These are phyloP conservation scores for Hydropsyche betteni DNA, from an alignment of 2,888 invertebrate species.

Conservation along the genomic window DNA sequence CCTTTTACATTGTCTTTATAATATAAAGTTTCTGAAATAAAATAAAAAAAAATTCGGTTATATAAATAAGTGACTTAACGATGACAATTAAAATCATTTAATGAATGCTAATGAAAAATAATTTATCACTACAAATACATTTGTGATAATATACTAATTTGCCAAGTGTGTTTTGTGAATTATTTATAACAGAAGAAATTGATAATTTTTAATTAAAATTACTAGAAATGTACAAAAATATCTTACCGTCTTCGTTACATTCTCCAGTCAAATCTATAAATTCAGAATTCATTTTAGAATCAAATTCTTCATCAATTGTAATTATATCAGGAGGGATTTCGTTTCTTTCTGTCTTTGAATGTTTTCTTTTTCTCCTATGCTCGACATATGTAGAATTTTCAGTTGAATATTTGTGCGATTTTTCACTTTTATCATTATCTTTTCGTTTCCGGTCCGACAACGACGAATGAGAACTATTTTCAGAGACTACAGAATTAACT, in stretches of 20 bases:
- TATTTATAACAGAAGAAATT: background rate
- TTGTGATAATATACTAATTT: too few species aligned
- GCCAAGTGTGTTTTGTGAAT: too few species aligned
- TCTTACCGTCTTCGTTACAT: constrained; percentile 58
- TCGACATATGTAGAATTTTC: constrained; percentile 36
- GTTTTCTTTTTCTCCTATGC: constrained; percentile 55
- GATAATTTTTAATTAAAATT: background rate
- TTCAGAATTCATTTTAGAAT: constrained; percentile 58
- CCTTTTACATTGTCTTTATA: constrained; percentile 28
- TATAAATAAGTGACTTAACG: too few species aligned
- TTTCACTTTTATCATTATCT: constrained; percentile 40
- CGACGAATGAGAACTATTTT: too few species aligned
- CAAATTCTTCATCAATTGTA: constrained; percentile 59
- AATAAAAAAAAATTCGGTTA: background rate
- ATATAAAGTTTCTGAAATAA: constrained; percentile 2
- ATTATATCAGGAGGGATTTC: constrained; percentile 58
- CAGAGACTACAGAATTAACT: background rate
- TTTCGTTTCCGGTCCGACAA: constrained; percentile 50
- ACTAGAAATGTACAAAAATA: background rate
- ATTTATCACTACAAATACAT: constrained; percentile 5
- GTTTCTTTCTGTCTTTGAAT: constrained; percentile 52
- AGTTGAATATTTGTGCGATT: constrained; percentile 48
- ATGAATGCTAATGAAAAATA: background rate
- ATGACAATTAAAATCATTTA: background rate
- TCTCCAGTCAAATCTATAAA: constrained; percentile 71